Percentiles rank a stretch among this genome's conserved stretches.
phyloP scores from a whole-genome alignment of 2,113 vertebrate genomes.

The Penelope pileata region DNA sequence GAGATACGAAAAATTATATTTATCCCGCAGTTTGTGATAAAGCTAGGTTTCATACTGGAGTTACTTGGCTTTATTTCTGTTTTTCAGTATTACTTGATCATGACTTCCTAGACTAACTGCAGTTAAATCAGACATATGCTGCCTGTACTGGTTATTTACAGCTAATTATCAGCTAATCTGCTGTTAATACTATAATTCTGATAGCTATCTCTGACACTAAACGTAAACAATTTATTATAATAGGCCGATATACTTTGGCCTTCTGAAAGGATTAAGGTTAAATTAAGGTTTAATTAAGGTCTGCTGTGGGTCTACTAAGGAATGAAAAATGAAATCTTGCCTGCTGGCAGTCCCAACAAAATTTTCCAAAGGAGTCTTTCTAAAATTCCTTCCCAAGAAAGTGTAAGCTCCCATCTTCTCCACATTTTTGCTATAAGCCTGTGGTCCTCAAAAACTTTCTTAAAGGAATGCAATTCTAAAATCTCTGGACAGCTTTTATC shows the following conservation, averaged over 20 bases:
- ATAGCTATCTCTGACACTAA: not conserved
- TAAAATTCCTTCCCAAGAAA: not conserved
- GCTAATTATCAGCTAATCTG: not conserved
- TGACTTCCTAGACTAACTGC: not conserved
- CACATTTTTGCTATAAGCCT: not conserved
- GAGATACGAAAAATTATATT: not conserved
- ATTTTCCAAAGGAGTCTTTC: not conserved
- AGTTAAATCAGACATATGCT: not conserved
- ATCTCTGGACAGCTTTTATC: not conserved
- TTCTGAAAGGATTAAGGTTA: not conserved
- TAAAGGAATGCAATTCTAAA: not conserved
- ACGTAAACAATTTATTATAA: not conserved
- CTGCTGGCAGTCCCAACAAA: not conserved
- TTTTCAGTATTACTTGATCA: not conserved
- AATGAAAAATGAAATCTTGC: not conserved
- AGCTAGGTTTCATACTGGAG: not conserved
- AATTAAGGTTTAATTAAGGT: not conserved
- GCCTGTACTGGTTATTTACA: not conserved
- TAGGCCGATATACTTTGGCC: not conserved
- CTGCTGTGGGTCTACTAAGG: not conserved
- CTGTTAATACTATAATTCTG: not conserved
- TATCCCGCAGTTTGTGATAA: not conserved
- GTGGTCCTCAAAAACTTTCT: not conserved
- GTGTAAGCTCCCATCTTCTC: not conserved
- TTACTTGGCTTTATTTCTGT: not conserved